phyloP scores from a whole-genome alignment of 2,113 vertebrate species.

The Psilopogon haemacephalus region DNA sequence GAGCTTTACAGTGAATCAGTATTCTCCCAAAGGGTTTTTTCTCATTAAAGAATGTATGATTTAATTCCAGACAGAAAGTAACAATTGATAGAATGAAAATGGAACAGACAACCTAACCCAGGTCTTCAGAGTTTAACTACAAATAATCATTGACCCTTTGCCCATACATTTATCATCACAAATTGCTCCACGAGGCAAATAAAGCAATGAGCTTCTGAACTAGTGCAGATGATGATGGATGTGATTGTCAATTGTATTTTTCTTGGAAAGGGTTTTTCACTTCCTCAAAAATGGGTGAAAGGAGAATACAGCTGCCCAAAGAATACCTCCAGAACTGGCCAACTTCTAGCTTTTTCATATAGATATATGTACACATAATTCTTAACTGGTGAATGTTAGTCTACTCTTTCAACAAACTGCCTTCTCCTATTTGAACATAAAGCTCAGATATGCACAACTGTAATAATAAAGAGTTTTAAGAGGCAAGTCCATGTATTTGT shows the following conservation, averaged over 20 bases:
- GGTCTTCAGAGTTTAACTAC: not conserved
- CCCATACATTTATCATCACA: slow-evolving; percentile 7
- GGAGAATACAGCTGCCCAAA: not conserved
- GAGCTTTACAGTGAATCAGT: not conserved
- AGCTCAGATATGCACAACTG: not conserved
- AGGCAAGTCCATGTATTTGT: not conserved
- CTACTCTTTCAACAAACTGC: not conserved
- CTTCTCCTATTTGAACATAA: not conserved
- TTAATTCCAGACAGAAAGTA: not conserved
- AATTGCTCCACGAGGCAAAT: slow-evolving; percentile 10
- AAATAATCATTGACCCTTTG: not conserved
- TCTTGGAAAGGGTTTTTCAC: not conserved
- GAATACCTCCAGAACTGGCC: not conserved
- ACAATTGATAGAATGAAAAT: slow-evolving; percentile 10
- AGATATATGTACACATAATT: not conserved
- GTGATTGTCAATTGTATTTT: not conserved
- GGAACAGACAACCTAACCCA: not conserved
- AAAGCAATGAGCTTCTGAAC: slow-evolving; percentile 1
- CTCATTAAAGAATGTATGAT: not conserved
- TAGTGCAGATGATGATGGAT: not conserved
- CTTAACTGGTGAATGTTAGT: not conserved
- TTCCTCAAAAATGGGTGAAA: not conserved
- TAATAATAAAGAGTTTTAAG: not conserved
- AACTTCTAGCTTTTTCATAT: not conserved
- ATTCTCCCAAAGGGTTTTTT: slow-evolving; percentile 4